These are phyloP conservation scores for Apis laboriosa DNA, from an alignment of 1,140 invertebrate species.

Conservation along the genomic window DNA sequence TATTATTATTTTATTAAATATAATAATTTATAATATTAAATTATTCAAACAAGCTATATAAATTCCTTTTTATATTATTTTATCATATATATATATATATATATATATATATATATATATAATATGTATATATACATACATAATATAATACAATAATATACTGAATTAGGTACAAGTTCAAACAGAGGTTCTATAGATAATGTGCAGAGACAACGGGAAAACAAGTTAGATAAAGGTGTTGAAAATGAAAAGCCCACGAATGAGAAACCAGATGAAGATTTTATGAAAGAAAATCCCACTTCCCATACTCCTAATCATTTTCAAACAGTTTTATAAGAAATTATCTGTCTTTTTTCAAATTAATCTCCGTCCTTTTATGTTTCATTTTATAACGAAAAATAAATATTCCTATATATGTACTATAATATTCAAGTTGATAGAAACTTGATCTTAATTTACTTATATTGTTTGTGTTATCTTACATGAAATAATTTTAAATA, in stretches of 20 bases:
- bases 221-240: slow-evolving; percentile 55
- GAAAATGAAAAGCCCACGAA: slow-evolving; percentile 64
- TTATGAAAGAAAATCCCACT: slow-evolving; percentile 53
- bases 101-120: neutral
- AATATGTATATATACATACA: neutral
- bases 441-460: neutral
- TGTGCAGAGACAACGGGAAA: slow-evolving; percentile 29
- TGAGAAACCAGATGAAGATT: slow-evolving; percentile 61
- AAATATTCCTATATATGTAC: slow-evolving; percentile 34
- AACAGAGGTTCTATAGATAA: slow-evolving; percentile 57
- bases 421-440: neutral
- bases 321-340: slow-evolving; percentile 32
- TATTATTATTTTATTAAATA: neutral
- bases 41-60: neutral
- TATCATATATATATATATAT: neutral
- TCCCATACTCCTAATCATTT: slow-evolving; percentile 45
- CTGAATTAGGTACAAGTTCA: slow-evolving; percentile 63
- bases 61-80: neutral
- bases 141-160: slow-evolving; percentile 14
- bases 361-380: slow-evolving; percentile 25
- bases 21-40: neutral
- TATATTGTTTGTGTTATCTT: neutral
- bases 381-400: slow-evolving; percentile 29
- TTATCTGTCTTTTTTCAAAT: neutral
- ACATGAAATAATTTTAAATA: neutral